A percentile compares a stretch with the other conserved stretches of the same genome.
Conservation (phyloP, 1,140 invertebrate genomes). For the Theocolax elegans region DNA sequence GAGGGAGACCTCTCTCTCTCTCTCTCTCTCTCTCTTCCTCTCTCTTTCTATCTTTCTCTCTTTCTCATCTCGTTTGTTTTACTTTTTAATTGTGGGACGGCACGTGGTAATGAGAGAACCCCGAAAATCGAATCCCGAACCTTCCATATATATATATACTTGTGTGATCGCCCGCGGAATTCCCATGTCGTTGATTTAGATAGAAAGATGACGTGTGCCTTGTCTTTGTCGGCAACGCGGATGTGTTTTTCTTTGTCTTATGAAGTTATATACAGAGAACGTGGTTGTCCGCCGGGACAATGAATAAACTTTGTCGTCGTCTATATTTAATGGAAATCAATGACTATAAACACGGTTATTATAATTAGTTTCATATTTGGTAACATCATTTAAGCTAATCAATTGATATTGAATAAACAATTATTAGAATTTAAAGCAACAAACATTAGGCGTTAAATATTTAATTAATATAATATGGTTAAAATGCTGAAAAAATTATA, state of each 20-base stretch:
- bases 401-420: too few relatives aligned
- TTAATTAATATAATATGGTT: too few relatives aligned
- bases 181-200: not conserved
- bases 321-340: not conserved
- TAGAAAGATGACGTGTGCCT: slow-evolving; percentile 14
- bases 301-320: slow-evolving; percentile 14
- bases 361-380: too few relatives aligned
- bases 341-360: not conserved
- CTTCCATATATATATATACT: too few relatives aligned
- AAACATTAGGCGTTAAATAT: too few relatives aligned
- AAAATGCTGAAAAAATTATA: too few relatives aligned
- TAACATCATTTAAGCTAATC: not conserved
- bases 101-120: slow-evolving; percentile 21
- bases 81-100: not conserved
- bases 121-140: not conserved
- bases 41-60: not conserved
- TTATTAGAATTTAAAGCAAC: too few relatives aligned
- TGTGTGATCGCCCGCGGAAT: not conserved
- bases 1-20: not conserved
- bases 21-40: not conserved
- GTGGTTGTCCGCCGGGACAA: not conserved
- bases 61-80: slow-evolving; percentile 2
- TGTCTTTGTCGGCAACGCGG: slow-evolving; percentile 3
- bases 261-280: not conserved
- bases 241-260: not conserved